Evolutionary conservation across 2,888 invertebrate genomes (phyloP), one percentile per base, ranked within the genome.

Genomic region (Tholera decimalis): DNA sequence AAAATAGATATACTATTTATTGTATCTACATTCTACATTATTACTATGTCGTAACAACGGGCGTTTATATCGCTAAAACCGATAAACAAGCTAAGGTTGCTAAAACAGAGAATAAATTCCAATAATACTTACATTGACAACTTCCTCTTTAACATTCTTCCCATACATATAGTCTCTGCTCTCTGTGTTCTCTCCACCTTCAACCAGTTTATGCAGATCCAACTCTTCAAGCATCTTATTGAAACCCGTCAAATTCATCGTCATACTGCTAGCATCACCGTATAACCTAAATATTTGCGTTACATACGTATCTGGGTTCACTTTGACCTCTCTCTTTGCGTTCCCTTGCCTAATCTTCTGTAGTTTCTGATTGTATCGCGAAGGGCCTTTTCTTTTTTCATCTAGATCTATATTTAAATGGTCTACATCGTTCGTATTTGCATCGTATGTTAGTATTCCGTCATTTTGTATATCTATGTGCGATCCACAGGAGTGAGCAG

Each of bases 401-500:
- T 87, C 84, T 53, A 91, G 53, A 15, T 89, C 87, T 71, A 88
- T 73, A n/a, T 81, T 76, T 62, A 83, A 72, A 58, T 89, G 85
- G 44, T 89, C 85, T 13, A 76, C 67, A 20, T 85, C 78, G 50
- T 85, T 80, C n/a, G 83, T 46, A 3, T 74, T 83, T 0, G 87
- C 82, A 24, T 92, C 90, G 81, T 87, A 88, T 0, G 85, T 73
- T 0, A 85, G 71, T 0, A 86, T 73, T n/a, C 83, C 91, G 47
- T 86, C 89, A 20, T 79, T 85, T 28, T 88, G 86, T 13, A 88
- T 80, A 78, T 96, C 96, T 53, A 96, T 94, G 85, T 98, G 98
- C 2, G 98, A 97, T 50, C 97, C 97, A 86, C 98, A 98, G 0
- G 97, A 97, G 85, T 98, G 98, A 13, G 98, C 97, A 2, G 98